A percentile compares a stretch with the other conserved stretches of the same genome.
phyloP scores from a whole-genome alignment of 2,888 invertebrate species.

The Gibbula magus region DNA sequence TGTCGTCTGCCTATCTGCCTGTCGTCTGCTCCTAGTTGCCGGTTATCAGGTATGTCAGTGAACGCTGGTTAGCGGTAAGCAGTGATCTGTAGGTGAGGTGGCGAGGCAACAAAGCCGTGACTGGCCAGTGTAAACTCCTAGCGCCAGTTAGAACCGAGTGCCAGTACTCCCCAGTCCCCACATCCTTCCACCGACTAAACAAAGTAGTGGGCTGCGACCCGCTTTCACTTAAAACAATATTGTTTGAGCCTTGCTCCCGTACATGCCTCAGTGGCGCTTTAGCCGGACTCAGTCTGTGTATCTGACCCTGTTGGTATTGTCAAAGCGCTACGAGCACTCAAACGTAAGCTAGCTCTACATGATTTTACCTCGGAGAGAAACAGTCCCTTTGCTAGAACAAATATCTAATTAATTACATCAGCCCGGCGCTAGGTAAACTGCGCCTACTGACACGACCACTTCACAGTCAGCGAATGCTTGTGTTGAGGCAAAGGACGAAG shows the following conservation, averaged over 20 bases:
- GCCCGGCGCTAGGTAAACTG: not conserved
- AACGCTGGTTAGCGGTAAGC: not conserved
- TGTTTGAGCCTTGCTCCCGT: slow-evolving; percentile 11
- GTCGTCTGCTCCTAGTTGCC: not conserved
- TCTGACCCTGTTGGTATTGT: not conserved
- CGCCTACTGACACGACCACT: not conserved
- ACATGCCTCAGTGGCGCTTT: not conserved
- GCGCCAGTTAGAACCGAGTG: not conserved
- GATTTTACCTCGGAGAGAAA: slow-evolving; percentile 1
- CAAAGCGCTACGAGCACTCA: slow-evolving; percentile 2
- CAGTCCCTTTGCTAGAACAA: not conserved
- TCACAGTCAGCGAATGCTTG: not conserved
- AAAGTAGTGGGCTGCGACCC: not conserved
- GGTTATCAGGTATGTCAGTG: slow-evolving; percentile 8
- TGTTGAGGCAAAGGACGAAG: not conserved
- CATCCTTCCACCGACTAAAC: not conserved
- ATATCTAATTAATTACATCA: slow-evolving; percentile 21
- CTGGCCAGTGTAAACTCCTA: not conserved
- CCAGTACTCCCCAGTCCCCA: not conserved
- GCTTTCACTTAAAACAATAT: slow-evolving; percentile 14
- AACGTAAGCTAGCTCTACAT: not conserved
- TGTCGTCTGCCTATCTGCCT: slow-evolving; percentile 17
- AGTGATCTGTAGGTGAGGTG: no score
- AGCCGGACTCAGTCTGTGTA: not conserved
- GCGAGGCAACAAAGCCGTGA: no score